Base-by-base conservation (phyloP, 2,113 vertebrate species). In the Cyanoderma ruficeps region DNA sequence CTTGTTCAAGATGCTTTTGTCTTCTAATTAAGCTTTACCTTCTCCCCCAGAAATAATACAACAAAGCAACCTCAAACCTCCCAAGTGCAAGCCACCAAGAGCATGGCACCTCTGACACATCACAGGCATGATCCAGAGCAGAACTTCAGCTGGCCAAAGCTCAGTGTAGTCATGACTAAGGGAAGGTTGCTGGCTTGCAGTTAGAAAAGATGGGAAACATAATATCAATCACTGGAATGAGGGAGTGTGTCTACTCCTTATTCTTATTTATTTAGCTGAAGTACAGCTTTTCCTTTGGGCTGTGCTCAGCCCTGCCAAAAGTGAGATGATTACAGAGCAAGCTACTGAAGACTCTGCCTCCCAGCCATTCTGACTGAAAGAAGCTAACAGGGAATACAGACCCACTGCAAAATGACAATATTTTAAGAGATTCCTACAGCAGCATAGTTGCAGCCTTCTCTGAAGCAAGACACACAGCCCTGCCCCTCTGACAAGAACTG, bases 331-430 rank as follows among this genome's bases (percentile, higher is more conserved):
- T 44, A 52, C 33, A 60, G 55, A 94, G 53, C n/a, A 88, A 67
- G 60, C 15, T 78, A 49, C 64, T 84, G 12, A 70, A 30, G 24
- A 31, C 30, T 63, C 33, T 12, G 30, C 42, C 44, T 94, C 59
- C 47, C 71, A 90, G 79, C 19, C 80, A 15, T n/a, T 61, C 55
- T 57, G 41, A 53, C 15, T 47, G 42, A 47, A 89, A 81, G 27
- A 35, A 60, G 18, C 53, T 2, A 16, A 10, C 3, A 4, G 52
- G 69, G 65, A 89, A 68, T 0, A 0, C 41, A 89, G 65, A 71
- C 12, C 31, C n/a, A 6, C 15, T 87, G 28, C 18, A 71, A 93
- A 92, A 77, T 14, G 13, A 23, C 16, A 92, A 28, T 12, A 13
- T 41, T 20, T 47, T 33, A 76, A 69, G 31, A 59, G 49, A 71